Conservation (phyloP, 2,797 vertebrate genomes). For the Echiichthys vipera region DNA sequence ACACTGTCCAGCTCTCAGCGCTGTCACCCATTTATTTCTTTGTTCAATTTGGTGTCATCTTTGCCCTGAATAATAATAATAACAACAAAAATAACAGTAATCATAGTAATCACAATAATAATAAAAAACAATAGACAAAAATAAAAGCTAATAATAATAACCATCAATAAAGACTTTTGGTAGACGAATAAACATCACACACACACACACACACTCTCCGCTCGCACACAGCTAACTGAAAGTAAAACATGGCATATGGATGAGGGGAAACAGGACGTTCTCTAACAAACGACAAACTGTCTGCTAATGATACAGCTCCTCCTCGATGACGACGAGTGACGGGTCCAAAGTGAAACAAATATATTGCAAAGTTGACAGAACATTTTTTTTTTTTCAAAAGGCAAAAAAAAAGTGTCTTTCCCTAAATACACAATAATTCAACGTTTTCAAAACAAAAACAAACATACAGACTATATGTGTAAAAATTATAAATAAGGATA, state of each 20-base stretch:
- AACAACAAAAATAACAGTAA: constrained; percentile 61
- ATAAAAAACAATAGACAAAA: constrained; percentile 54
- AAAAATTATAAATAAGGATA: constrained; percentile 87
- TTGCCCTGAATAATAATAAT: constrained; percentile 83
- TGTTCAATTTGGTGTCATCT: constrained; percentile 86
- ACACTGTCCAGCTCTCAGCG: constrained; percentile 19
- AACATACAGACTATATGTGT: constrained; percentile 76
- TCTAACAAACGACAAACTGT: constrained; percentile 62
- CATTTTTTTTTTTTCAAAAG: constrained; percentile 10
- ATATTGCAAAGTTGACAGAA: constrained; percentile 67
- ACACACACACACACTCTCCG: constrained; percentile 36
- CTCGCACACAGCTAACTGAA: constrained; percentile 46
- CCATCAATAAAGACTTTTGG: constrained; percentile 79
- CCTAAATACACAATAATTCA: constrained; percentile 71
- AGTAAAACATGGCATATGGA: constrained; percentile 39
- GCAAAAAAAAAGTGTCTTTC: constrained; percentile 76
- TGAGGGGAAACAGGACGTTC: constrained; percentile 42
- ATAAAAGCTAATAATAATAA: constrained; percentile 70
- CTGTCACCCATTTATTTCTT: constrained; percentile 61
- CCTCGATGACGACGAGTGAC: constrained; percentile 48
- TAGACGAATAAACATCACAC: constrained; percentile 65
- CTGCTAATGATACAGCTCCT: constrained; percentile 62
- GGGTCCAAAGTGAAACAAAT: constrained; percentile 67
- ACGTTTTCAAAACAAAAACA: constrained; percentile 63
- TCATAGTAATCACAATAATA: constrained; percentile 54